Evolutionary conservation across 2,797 vertebrate genomes (phyloP), one percentile per base, ranked within the genome.

Genomic region (Glossophaga mutica): DNA sequence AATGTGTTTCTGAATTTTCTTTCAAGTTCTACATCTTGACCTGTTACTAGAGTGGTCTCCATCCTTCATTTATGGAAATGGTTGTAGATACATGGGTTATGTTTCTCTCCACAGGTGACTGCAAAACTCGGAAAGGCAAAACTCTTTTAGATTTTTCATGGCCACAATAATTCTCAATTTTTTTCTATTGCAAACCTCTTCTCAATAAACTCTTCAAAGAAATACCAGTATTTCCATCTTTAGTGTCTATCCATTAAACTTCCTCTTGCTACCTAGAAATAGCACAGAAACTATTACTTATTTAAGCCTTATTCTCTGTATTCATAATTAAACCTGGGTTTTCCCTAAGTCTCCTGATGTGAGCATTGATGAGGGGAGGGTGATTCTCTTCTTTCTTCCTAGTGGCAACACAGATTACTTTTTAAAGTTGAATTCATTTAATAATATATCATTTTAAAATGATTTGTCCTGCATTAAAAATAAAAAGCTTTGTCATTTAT

Each of bases 321-420:
- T 37, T 34, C 37, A 22, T 44, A 84, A n/a, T 2, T 48, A 87
- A 73, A 65, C 1, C 24, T 34, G 10, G 3, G 9, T 11, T 39
- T 84, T 92, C 29, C 11, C 26, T 65, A 37, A 16, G 21, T 73
- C 14, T 79, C 29, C n/a, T 65, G 29, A 57, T 52, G n/a, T 18
- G 1, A 9, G 9, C 1, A 0, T 18, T 78, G 0, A 1, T 4
- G 21, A 24, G 22, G 21, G 18, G 18, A 10, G 6, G 44, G 14
- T 2, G 6, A 32, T 15, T 88, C 18, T 39, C 4, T 29, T 29
- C 12, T 59, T 12, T 52, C 19, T 4, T 73, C 32, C 10, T 14
- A 32, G 4, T 50, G 16, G 1, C 42, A 39, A 65, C 3, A 78
- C 6, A 18, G 8, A 42, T 50, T 44, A 26, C 9, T 67, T 50